A percentile compares a stretch with the other conserved stretches of the same genome.
These are phyloP conservation scores for Hipparchia semele DNA, from an alignment of 2,888 invertebrate species.

Conservation along the genomic window DNA sequence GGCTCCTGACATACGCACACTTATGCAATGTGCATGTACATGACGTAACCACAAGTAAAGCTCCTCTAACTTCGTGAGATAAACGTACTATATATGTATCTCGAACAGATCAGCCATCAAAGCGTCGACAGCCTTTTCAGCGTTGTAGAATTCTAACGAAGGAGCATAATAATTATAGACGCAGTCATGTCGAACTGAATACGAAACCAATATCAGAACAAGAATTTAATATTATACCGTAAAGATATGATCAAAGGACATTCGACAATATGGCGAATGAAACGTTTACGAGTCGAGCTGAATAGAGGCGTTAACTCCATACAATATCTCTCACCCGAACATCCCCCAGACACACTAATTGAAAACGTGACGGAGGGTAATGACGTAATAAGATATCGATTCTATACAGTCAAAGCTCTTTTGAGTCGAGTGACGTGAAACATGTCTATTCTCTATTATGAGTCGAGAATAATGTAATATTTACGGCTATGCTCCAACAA, in stretches of 20 bases:
- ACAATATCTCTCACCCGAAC: constrained; percentile 24
- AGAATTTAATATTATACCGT: constrained; percentile 34
- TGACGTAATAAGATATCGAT: constrained; percentile 46
- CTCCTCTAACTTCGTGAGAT: too few relatives aligned
- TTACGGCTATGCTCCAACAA: neutral
- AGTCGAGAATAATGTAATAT: neutral
- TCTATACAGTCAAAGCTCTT: constrained; percentile 30
- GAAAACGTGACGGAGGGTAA: constrained; percentile 67
- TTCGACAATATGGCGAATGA: constrained; percentile 33
- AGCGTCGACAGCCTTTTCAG: neutral
- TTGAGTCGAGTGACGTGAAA: neutral
- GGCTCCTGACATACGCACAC: too few relatives aligned
- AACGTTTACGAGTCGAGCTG: constrained; percentile 36
- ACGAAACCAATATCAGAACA: constrained; percentile 20
- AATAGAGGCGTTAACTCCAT: constrained; percentile 36
- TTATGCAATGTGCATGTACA: too few relatives aligned
- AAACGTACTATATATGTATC: neutral
- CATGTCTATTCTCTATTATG: neutral
- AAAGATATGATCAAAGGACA: constrained; percentile 34
- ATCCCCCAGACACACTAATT: constrained; percentile 65
- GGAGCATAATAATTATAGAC: neutral
- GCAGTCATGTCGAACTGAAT: constrained; percentile 11
- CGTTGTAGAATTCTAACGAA: neutral
- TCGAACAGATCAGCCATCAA: too few relatives aligned
- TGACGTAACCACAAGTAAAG: too few relatives aligned